A percentile compares a stretch with the other conserved stretches of the same genome.
Evolutionary conservation across 2,888 invertebrate species (phyloP).

Genomic region (Aphidius colemani): DNA sequence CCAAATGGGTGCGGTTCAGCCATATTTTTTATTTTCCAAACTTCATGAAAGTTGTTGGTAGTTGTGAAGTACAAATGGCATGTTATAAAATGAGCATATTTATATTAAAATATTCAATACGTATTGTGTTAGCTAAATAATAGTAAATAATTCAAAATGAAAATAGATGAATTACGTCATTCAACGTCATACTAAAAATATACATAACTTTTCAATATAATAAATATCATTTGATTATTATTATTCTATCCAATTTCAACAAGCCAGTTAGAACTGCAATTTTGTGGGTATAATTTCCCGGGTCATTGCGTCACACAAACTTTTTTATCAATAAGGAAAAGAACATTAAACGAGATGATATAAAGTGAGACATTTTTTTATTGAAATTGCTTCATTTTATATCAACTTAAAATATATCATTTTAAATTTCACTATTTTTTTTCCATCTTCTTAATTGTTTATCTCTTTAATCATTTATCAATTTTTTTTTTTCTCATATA

Average conservation of each 20-base stretch:
- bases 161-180: constrained; percentile 21
- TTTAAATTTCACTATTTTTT: too few species aligned
- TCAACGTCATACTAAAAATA: not conserved
- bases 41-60: constrained; percentile 13
- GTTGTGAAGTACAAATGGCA: not conserved
- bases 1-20: constrained; percentile 28
- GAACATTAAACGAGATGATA: constrained; percentile 29
- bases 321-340: constrained; percentile 22
- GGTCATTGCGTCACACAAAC: constrained; percentile 35
- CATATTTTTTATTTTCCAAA: constrained; percentile 23
- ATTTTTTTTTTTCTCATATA: too few species aligned
- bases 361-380: not conserved
- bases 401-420: too few species aligned
- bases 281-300: constrained; percentile 19
- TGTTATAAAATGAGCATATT: too few species aligned
- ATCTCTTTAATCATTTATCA: too few species aligned
- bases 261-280: not conserved
- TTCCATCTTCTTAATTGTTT: too few species aligned
- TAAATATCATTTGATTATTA: too few species aligned
- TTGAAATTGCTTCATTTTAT: too few species aligned
- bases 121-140: too few species aligned
- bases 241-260: not conserved
- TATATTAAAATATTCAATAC: too few species aligned
- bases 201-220: too few species aligned
- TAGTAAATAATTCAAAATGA: not conserved